phyloP scores from a whole-genome alignment of 2,888 invertebrate species.

The Malacosoma neustria region DNA sequence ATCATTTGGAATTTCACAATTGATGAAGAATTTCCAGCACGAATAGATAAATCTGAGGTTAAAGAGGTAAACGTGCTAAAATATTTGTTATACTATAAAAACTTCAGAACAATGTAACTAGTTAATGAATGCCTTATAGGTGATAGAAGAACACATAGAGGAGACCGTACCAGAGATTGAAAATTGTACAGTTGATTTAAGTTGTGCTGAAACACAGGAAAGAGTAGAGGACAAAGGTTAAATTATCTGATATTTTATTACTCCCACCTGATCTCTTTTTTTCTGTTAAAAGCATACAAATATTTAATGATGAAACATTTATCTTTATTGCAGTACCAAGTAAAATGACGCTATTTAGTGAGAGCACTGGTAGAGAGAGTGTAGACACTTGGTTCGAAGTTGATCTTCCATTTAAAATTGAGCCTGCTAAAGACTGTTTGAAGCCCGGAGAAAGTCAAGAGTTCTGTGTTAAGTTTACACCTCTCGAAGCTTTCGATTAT shows the following conservation, averaged over 20 bases:
- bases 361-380: slow-evolving; percentile 38
- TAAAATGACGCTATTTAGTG: slow-evolving; percentile 54
- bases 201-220: neutral
- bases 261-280: too few relatives aligned
- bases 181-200: neutral
- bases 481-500: slow-evolving; percentile 70
- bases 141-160: neutral
- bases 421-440: slow-evolving; percentile 58
- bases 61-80: slow-evolving; percentile 17
- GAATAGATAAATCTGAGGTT: slow-evolving; percentile 34
- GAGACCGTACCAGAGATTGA: neutral
- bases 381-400: slow-evolving; percentile 62
- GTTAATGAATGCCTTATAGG: too few relatives aligned
- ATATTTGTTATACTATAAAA: neutral
- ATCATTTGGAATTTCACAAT: slow-evolving; percentile 50
- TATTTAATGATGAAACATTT: too few relatives aligned
- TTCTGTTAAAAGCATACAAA: too few relatives aligned
- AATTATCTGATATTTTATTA: neutral
- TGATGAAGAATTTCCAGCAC: slow-evolving; percentile 54
- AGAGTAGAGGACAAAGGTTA: slow-evolving; percentile 5
- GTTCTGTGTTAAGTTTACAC: slow-evolving; percentile 71
- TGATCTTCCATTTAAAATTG: slow-evolving; percentile 66
- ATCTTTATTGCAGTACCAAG: slow-evolving; percentile 27
- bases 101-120: too few relatives aligned
- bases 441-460: slow-evolving; percentile 43